Percentiles rank a stretch among this genome's conserved stretches.
phyloP scores from a whole-genome alignment of 2,797 vertebrate genomes.

The Hybognathus amarus region DNA sequence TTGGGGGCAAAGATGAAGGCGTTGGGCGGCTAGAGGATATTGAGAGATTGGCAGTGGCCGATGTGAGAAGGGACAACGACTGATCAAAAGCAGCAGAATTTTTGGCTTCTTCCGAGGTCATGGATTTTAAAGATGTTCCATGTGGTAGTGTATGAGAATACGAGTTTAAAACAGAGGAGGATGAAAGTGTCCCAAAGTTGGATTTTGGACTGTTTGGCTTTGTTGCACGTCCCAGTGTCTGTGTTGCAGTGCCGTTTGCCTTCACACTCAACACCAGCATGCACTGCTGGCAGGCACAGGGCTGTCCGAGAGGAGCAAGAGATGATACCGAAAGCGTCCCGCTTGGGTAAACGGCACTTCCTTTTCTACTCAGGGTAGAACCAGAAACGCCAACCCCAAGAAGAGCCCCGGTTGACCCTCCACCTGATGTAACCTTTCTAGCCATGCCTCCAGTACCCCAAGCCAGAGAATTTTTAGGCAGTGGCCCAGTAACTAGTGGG shows the following conservation, averaged over 20 bases:
- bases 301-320: slow-evolving; percentile 66
- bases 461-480: slow-evolving; percentile 78
- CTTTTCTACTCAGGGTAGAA: slow-evolving; percentile 63
- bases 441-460: slow-evolving; percentile 67
- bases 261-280: slow-evolving; percentile 91
- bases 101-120: slow-evolving; percentile 54
- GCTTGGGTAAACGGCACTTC: slow-evolving; percentile 66
- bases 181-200: slow-evolving; percentile 63
- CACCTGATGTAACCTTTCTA: slow-evolving; percentile 54
- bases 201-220: slow-evolving; percentile 43
- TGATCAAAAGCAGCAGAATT: slow-evolving; percentile 77
- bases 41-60: slow-evolving; percentile 69
- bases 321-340: slow-evolving; percentile 65
- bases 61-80: slow-evolving; percentile 73
- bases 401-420: slow-evolving; percentile 72
- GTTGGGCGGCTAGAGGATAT: slow-evolving; percentile 72
- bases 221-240: slow-evolving; percentile 61
- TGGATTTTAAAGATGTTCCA: slow-evolving; percentile 73
- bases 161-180: slow-evolving; percentile 67
- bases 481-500: slow-evolving; percentile 83
- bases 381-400: slow-evolving; percentile 79
- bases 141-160: slow-evolving; percentile 78
- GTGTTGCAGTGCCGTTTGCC: slow-evolving; percentile 68
- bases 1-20: slow-evolving; percentile 73
- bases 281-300: slow-evolving; percentile 92